Evolutionary conservation across 2,888 invertebrate genomes (phyloP), one percentile per base, ranked within the genome.

Genomic region (Protonemura montana): DNA sequence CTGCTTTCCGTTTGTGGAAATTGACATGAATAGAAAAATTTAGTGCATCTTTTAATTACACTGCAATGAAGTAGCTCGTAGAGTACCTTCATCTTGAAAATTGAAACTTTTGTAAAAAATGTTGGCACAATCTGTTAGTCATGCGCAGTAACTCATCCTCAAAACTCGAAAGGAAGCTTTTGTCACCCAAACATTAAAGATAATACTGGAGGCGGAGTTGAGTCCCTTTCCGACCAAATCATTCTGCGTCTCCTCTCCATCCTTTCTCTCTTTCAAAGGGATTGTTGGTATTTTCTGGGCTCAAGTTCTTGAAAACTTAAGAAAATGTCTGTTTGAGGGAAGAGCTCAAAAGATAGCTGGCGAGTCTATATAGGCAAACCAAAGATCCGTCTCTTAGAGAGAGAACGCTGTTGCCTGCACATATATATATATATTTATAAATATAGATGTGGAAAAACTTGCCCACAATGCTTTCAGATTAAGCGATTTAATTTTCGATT

Each of bases 211-310:
- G n/a, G n/a, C n/a, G n/a, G n/a, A n/a, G n/a, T n/a, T 10, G 21
- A 59, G 59, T 59, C 59, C 59, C 59, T 59, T 59, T 59, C 59
- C 59, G 21, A 21, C 21, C 16, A 21, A 21, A 59, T 59, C 59
- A 59, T 59, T 59, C 59, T 59, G 21, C 59, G 59, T 59, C 59
- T 21, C 21, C 59, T 59, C 59, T 59, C 59, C 59, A 59, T 59
- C 59, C 59, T 59, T 59, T 59, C 59, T 59, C 59, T 59, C 59
- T 59, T 59, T 7, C 59, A 59, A 59, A 59, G 13, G 59, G 21
- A 59, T 59, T 59, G 59, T 59, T 59, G 59, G 59, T 59, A 59
- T 59, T 59, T 59, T 59, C 59, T 59, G 16, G 59, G 59, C 59
- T 59, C 59, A 59, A 13, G 6, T 59, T 59, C 59, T 59, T 21